These are phyloP conservation scores for Julus scanicus DNA, from an alignment of 2,888 invertebrate species.

Conservation along the genomic window DNA sequence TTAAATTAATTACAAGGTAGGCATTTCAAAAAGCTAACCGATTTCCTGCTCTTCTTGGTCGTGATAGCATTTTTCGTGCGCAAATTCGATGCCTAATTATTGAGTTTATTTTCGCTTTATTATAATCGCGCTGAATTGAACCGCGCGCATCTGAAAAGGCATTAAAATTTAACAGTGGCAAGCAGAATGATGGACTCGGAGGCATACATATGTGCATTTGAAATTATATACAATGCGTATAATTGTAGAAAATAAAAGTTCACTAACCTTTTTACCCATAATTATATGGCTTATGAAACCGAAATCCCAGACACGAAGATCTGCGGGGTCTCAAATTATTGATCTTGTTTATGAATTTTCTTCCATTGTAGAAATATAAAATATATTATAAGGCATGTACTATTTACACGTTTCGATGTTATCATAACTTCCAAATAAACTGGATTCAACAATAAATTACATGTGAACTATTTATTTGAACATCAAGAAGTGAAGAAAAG, in stretches of 20 bases:
- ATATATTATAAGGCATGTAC: too few species aligned
- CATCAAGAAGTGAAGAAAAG: too few species aligned
- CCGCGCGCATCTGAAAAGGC: background rate
- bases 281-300: background rate
- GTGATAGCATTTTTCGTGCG: background rate
- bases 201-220: background rate
- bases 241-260: slow-evolving; percentile 34
- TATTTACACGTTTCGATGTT: too few species aligned
- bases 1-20: slow-evolving; percentile 32
- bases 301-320: slow-evolving; percentile 13
- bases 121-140: slow-evolving; percentile 3
- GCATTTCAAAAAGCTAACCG: background rate
- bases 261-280: slow-evolving; percentile 31
- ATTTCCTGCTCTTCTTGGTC: slow-evolving; percentile 30
- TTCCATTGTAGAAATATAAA: background rate
- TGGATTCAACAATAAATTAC: too few species aligned
- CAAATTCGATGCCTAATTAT: slow-evolving; percentile 6
- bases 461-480: too few species aligned
- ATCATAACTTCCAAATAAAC: too few species aligned
- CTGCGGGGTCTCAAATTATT: background rate
- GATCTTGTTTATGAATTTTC: background rate
- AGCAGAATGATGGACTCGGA: slow-evolving; percentile 7
- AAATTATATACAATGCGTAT: slow-evolving; percentile 20
- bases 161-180: slow-evolving; percentile 8
- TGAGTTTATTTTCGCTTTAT: slow-evolving; percentile 36